Evolutionary conservation across 2,888 invertebrate species (phyloP).

Genomic region (Melipona bicolor): DNA sequence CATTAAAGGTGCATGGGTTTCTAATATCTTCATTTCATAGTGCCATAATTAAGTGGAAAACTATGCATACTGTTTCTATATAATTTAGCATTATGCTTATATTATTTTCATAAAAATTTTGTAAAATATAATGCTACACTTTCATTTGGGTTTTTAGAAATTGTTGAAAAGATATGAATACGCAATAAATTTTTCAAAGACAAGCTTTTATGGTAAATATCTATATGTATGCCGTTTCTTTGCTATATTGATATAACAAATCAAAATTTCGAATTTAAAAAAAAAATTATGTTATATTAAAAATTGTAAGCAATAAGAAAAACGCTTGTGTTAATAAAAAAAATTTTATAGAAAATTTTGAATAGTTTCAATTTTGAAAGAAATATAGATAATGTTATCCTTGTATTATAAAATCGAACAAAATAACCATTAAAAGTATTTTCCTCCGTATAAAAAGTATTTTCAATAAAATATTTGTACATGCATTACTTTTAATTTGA

Average conservation of each 20-base stretch:
- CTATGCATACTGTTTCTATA: constrained; percentile 49
- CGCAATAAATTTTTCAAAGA: constrained; percentile 9
- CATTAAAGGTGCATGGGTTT: constrained; percentile 52
- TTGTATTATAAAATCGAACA: constrained; percentile 22
- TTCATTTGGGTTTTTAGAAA: constrained; percentile 60
- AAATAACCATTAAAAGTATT: constrained; percentile 16
- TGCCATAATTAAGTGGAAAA: constrained; percentile 59
- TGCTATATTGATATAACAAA: constrained; percentile 13
- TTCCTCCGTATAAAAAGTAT: constrained; percentile 43
- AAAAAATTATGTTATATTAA: neutral
- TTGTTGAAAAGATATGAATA: constrained; percentile 35
- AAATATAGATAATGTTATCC: constrained; percentile 15
- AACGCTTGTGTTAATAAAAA: constrained; percentile 10
- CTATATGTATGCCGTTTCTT: neutral
- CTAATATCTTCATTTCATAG: constrained; percentile 52
- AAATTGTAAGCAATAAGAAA: constrained; percentile 9
- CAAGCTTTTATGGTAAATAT: constrained; percentile 12
- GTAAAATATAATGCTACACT: constrained; percentile 62
- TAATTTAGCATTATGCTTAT: constrained; percentile 44
- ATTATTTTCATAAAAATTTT: constrained; percentile 47
- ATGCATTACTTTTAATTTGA: constrained; percentile 32
- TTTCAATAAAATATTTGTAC: constrained; percentile 46
- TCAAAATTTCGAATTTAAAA: constrained; percentile 8
- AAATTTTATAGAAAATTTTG: constrained; percentile 24
- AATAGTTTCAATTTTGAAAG: constrained; percentile 39